Evolutionary conservation across 2,113 vertebrate species (phyloP).

Genomic region (Nibea coibor): DNA sequence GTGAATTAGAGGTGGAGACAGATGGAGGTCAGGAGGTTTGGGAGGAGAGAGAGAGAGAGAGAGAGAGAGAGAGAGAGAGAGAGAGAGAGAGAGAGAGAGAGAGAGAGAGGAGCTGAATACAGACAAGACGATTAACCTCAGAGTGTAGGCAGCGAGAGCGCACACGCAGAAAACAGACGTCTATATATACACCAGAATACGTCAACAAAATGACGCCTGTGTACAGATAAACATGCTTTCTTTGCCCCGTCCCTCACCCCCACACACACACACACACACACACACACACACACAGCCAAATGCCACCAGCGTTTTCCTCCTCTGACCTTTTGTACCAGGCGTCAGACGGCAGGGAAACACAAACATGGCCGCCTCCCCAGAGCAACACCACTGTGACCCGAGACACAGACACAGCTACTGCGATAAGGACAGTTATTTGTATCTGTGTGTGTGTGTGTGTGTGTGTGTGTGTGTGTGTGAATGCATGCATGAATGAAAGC

Average conservation of each 20-base stretch:
- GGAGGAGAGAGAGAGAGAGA: slow-evolving; percentile 29
- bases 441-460: slow-evolving; percentile 8
- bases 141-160: slow-evolving; percentile 2
- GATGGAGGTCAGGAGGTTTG: slow-evolving; percentile 53
- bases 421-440: slow-evolving; percentile 30
- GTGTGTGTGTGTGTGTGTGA: neutral
- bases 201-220: neutral
- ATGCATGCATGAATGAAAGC: neutral
- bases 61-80: slow-evolving; percentile 17
- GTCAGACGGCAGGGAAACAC: slow-evolving; percentile 70
- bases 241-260: too few species aligned
- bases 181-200: neutral
- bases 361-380: slow-evolving; percentile 71
- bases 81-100: too few species aligned
- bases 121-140: slow-evolving; percentile 54
- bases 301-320: slow-evolving; percentile 65
- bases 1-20: slow-evolving; percentile 36
- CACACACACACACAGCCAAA: slow-evolving; percentile 38
- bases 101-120: slow-evolving; percentile 46
- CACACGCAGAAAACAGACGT: neutral
- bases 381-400: slow-evolving; percentile 54
- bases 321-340: slow-evolving; percentile 72
- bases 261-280: neutral
- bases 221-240: neutral
- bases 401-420: slow-evolving; percentile 34